Evolutionary conservation across 2,113 vertebrate species (phyloP), one percentile per base, ranked within the genome.

Genomic region (Prunella himalayana): DNA sequence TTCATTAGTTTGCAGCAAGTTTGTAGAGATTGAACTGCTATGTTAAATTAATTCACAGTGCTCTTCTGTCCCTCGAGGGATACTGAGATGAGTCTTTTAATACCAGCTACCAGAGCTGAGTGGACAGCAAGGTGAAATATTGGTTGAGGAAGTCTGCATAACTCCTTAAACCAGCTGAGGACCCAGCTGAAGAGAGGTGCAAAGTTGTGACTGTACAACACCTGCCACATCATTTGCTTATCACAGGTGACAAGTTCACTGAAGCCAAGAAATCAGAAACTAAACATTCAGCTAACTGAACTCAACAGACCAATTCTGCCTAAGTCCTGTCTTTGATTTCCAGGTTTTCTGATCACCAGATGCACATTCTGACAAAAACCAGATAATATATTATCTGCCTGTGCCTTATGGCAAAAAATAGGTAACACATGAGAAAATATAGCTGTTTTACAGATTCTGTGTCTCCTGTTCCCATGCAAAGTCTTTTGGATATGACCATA

Each of bases 1-100:
- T 95, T 95, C 87, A 94, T 92, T 96, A 94, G 81, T 96, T 86
- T 86, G n/a, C 79, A 85, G 77, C 73, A 95, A 84, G 91, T 85
- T 69, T 72, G 28, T 76, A 65, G 89, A 83, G 72, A 68, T 73
- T 85, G 63, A 91, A 41, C 68, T 94, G 88, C 80, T 91, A 44
- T 10, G n/a, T 86, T 88, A 81, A 86, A 92, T 97, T 97, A 97
- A 93, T 91, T 96, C 93, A 92, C 28, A 83, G 61, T 51, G 33
- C 12, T 94, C 45, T 93, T 91, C 77, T 94, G 90, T 84, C 93
- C 91, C 94, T 95, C 0, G 44, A 84, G 91, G 94, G 72, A 13
- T 90, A 82, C 39, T 51, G 86, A 96, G 73, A 91, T 64, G 42
- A 83, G 72, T 82, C 69, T 90, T 94, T 84, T 82, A 86, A 73